phyloP scores from a whole-genome alignment of 2,888 invertebrate species.

The Acrobasis repandana region DNA sequence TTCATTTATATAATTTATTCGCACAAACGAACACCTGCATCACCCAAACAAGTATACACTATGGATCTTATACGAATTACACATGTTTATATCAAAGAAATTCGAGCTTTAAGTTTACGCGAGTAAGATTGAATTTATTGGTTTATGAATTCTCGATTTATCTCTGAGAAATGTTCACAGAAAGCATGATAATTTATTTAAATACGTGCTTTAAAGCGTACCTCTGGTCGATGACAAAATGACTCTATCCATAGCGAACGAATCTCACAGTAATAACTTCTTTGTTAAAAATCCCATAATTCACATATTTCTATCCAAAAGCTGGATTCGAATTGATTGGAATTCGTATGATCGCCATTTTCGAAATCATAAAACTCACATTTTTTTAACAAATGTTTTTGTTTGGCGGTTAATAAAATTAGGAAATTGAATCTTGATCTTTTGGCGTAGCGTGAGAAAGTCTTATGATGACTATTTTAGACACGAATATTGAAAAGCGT shows the following conservation, averaged over 20 bases:
- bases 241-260: slow-evolving; percentile 50
- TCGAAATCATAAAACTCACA: slow-evolving; percentile 10
- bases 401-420: slow-evolving; percentile 13
- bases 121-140: slow-evolving; percentile 2
- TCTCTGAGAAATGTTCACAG: slow-evolving; percentile 30
- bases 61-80: slow-evolving; percentile 11
- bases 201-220: slow-evolving; percentile 41
- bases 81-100: neutral
- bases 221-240: slow-evolving; percentile 48
- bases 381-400: slow-evolving; percentile 1
- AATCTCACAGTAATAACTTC: slow-evolving; percentile 33
- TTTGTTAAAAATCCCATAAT: slow-evolving; percentile 49
- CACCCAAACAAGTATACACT: slow-evolving; percentile 12
- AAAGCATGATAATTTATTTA: slow-evolving; percentile 52
- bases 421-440: neutral
- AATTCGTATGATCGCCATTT: slow-evolving; percentile 41
- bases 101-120: neutral
- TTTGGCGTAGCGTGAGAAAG: neutral
- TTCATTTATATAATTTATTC: slow-evolving; percentile 15
- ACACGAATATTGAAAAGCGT: neutral
- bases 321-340: slow-evolving; percentile 55
- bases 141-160: slow-evolving; percentile 4
- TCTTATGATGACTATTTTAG: neutral
- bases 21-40: slow-evolving; percentile 17
- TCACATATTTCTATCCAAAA: slow-evolving; percentile 52